Percentiles rank a stretch among this genome's conserved stretches.
Evolutionary conservation across 2,888 invertebrate species (phyloP).

Genomic region (Branchellion lobata): DNA sequence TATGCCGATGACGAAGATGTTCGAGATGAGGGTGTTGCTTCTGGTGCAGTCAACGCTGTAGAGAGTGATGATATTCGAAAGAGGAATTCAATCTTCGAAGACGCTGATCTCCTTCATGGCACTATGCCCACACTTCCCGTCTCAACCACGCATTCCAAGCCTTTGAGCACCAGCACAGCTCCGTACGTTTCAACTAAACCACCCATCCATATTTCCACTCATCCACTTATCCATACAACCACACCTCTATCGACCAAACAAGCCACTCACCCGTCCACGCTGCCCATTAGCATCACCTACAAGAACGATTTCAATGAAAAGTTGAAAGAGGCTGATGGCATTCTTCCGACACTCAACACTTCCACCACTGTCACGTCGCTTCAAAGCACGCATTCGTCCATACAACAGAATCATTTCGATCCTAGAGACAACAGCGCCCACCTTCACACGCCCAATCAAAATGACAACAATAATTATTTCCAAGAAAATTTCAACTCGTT

Average conservation of each 20-base stretch:
- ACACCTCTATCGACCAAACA: no score
- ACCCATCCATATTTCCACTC: neutral
- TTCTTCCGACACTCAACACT: neutral
- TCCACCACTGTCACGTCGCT: neutral
- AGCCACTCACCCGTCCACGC: no score
- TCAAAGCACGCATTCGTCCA: neutral
- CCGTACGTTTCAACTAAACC: neutral
- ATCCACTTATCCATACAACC: no score
- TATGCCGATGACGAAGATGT: neutral
- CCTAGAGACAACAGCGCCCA: neutral
- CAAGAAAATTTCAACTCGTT: neutral
- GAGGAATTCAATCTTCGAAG: neutral
- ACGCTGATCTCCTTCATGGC: neutral
- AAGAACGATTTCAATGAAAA: no score
- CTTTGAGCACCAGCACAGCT: no score
- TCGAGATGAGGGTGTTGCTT: neutral
- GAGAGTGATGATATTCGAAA: neutral
- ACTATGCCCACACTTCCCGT: neutral
- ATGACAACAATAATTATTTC: slow-evolving; percentile 2
- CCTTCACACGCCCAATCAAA: neutral
- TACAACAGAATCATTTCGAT: neutral
- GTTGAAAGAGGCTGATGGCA: no score
- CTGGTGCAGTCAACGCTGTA: neutral
- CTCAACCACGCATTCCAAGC: no score
- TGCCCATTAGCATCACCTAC: no score